Percentiles rank a stretch among this genome's conserved stretches.
These are phyloP conservation scores for Perizoma flavofasciatum DNA, from an alignment of 2,888 invertebrate genomes.

Conservation along the genomic window DNA sequence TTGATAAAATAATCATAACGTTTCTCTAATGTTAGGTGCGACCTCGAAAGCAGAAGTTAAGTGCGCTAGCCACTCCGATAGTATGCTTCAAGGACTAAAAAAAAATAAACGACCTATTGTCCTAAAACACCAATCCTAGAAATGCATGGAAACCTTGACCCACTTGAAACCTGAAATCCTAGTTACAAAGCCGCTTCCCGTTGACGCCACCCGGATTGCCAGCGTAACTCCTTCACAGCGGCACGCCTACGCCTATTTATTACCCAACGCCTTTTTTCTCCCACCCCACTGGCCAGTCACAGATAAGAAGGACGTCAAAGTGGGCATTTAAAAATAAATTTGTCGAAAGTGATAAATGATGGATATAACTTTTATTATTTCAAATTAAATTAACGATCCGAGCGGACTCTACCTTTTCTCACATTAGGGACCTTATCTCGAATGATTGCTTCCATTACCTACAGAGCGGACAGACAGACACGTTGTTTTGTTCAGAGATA, in stretches of 20 bases:
- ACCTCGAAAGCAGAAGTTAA: too few relatives aligned
- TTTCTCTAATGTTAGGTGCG: too few relatives aligned
- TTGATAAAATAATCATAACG: too few relatives aligned
- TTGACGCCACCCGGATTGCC: conserved; percentile 37
- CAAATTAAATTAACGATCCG: conserved; percentile 82
- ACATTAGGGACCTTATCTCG: conserved; percentile 82
- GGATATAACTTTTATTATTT: conserved; percentile 83
- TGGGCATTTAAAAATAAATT: conserved; percentile 83
- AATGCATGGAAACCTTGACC: not conserved
- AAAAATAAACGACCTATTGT: too few relatives aligned
- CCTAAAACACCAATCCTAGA: not conserved
- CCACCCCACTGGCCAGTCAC: conserved; percentile 63
- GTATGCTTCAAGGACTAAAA: too few relatives aligned
- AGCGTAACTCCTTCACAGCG: conserved; percentile 53
- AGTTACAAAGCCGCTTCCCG: conserved; percentile 4
- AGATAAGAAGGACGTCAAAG: conserved; percentile 75
- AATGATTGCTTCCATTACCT: conserved; percentile 83
- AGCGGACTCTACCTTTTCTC: conserved; percentile 80
- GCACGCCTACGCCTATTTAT: conserved; percentile 72
- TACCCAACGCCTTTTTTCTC: conserved; percentile 59
- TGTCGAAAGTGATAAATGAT: conserved; percentile 83
- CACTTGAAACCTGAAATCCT: conserved; percentile 23
- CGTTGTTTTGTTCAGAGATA: conserved; percentile 79
- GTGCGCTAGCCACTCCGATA: too few relatives aligned
- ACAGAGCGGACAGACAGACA: conserved; percentile 69